phyloP scores from a whole-genome alignment of 1,140 invertebrate species.

The Drosophila pallidifrons region DNA sequence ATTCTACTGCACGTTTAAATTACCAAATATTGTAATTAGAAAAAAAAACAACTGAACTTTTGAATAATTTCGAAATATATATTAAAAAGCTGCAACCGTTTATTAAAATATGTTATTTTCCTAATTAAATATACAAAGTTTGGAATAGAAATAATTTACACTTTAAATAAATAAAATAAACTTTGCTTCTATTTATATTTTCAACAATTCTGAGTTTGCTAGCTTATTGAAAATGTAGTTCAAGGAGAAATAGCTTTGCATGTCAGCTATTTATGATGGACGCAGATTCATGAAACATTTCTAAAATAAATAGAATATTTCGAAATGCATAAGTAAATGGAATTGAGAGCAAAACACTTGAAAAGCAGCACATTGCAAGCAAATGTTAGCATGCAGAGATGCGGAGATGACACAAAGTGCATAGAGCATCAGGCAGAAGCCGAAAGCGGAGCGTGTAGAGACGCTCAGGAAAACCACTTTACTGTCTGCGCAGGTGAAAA shows the following conservation, averaged over 20 bases:
- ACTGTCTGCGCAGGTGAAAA: constrained; percentile 47
- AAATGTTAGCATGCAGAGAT: constrained; percentile 12
- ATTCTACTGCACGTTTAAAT: no score
- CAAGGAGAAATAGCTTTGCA: not conserved
- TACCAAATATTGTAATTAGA: no score
- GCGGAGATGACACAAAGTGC: constrained; percentile 25
- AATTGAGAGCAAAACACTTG: constrained; percentile 15
- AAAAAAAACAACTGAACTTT: no score
- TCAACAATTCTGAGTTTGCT: no score
- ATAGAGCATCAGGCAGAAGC: constrained; percentile 32
- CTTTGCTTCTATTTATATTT: no score
- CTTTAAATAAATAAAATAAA: no score
- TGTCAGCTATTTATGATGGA: not conserved
- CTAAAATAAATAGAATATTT: constrained; percentile 9
- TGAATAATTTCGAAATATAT: no score
- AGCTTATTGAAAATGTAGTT: not conserved
- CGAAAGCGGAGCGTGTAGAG: constrained; percentile 6
- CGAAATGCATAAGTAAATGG: constrained; percentile 14
- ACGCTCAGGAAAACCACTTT: constrained; percentile 40
- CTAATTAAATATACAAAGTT: no score
- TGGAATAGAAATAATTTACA: no score
- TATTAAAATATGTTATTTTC: no score
- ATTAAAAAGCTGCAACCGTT: no score
- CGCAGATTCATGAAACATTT: constrained; percentile 1
- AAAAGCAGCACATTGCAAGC: constrained; percentile 7